phyloP scores from a whole-genome alignment of 1,140 invertebrate species.

The Aphidius gifuensis region DNA sequence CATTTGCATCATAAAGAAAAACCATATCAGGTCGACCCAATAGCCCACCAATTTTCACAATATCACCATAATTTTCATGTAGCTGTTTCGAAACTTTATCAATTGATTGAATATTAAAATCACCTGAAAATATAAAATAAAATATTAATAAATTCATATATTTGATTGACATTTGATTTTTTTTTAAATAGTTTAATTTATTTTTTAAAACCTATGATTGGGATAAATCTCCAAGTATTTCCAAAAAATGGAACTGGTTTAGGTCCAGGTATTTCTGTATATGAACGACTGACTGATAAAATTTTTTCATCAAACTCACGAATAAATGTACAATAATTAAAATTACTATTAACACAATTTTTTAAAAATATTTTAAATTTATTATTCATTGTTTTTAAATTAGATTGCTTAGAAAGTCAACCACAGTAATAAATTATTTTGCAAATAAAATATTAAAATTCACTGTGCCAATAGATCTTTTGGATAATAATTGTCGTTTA shows the following conservation, averaged over 20 bases:
- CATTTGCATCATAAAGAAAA: constrained; percentile 74
- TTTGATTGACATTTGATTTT: constrained; percentile 4
- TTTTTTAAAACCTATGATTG: constrained; percentile 58
- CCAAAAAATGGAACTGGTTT: constrained; percentile 72
- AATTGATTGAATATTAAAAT: constrained; percentile 72
- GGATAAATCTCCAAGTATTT: constrained; percentile 78
- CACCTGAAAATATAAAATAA: constrained; percentile 51
- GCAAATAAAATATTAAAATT: too few relatives aligned
- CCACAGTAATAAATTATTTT: too few relatives aligned
- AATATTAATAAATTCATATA: neutral
- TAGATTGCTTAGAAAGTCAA: too few relatives aligned
- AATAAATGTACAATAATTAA: neutral
- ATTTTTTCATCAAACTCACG: neutral
- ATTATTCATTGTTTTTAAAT: too few relatives aligned
- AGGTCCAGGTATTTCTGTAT: constrained; percentile 72
- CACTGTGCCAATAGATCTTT: too few relatives aligned
- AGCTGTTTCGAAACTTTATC: constrained; percentile 71
- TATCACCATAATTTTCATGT: constrained; percentile 65
- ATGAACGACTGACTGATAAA: constrained; percentile 51
- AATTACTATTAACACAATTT: too few relatives aligned
- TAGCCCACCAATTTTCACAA: constrained; percentile 71
- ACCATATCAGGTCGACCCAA: constrained; percentile 76
- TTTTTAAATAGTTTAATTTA: constrained; percentile 17
- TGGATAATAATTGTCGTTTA: too few relatives aligned
- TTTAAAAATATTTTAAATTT: too few relatives aligned